Evolutionary conservation across 2,888 invertebrate genomes (phyloP).

Genomic region (Lasiommata megera): DNA sequence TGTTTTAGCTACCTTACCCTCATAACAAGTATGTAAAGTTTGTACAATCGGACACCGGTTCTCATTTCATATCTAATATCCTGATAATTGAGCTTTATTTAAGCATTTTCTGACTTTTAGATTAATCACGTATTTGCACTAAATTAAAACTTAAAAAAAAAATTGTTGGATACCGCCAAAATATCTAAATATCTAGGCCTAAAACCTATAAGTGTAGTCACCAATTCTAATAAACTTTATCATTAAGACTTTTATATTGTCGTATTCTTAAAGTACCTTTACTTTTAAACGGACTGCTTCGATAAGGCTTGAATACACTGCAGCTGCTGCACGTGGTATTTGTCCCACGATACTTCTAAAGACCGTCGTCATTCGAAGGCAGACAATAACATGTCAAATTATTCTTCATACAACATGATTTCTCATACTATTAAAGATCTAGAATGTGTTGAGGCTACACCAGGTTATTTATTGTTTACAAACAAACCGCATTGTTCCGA

Average conservation of each 20-base stretch:
- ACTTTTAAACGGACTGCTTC: not conserved
- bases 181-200: too few species aligned
- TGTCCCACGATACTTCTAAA: conserved; percentile 24
- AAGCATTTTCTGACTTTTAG: conserved; percentile 3
- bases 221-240: too few species aligned
- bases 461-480: conserved; percentile 29
- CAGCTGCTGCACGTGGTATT: conserved; percentile 28
- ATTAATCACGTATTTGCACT: not conserved
- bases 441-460: not conserved
- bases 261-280: not conserved
- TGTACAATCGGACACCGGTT: too few species aligned
- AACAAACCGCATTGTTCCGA: conserved; percentile 25
- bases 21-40: too few species aligned
- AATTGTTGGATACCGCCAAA: too few species aligned
- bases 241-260: not conserved
- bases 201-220: not conserved
- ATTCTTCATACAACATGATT: not conserved
- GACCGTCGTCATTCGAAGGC: conserved; percentile 10
- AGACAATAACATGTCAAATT: conserved; percentile 11
- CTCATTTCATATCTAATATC: too few species aligned
- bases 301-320: not conserved
- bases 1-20: too few species aligned
- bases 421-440: not conserved
- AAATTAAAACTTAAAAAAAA: not conserved
- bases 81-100: not conserved